Percentiles rank a stretch among this genome's conserved stretches.
Conservation (phyloP, 2,797 vertebrate species). For the Rhincodon typus region DNA sequence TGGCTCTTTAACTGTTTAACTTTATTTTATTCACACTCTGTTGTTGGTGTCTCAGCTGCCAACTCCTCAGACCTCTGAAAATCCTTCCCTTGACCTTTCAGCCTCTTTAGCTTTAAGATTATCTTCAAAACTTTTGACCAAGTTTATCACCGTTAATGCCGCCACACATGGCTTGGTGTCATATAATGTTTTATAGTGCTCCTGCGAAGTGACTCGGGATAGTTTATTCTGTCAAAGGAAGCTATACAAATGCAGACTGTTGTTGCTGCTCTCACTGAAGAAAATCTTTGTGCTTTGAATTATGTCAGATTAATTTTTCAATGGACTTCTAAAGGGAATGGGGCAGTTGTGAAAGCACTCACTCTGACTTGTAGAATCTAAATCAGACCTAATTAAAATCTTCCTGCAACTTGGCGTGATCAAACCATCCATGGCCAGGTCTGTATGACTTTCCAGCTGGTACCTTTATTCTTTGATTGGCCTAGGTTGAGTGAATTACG, state of each 20-base stretch:
- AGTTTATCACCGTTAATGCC: neutral
- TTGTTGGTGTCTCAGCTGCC: no score
- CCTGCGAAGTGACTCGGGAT: no score
- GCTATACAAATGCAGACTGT: neutral
- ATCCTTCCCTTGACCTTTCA: no score
- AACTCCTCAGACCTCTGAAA: no score
- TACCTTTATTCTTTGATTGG: conserved; percentile 11
- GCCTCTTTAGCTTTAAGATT: no score
- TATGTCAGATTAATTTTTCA: neutral
- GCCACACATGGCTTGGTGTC: neutral
- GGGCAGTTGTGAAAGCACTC: neutral
- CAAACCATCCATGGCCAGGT: neutral
- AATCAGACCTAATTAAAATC: neutral
- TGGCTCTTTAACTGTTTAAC: no score
- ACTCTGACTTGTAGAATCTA: neutral
- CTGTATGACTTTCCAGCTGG: neutral
- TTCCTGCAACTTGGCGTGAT: neutral
- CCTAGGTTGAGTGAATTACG: neutral
- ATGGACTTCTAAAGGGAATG: neutral
- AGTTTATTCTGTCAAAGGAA: neutral
- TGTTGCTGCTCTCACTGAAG: neutral
- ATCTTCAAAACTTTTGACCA: no score
- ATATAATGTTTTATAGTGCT: neutral
- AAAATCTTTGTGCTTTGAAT: neutral
- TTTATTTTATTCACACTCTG: no score